Evolutionary conservation across 1,140 invertebrate species (phyloP), one percentile per base, ranked within the genome.

Genomic region (Drosophila jambulina): DNA sequence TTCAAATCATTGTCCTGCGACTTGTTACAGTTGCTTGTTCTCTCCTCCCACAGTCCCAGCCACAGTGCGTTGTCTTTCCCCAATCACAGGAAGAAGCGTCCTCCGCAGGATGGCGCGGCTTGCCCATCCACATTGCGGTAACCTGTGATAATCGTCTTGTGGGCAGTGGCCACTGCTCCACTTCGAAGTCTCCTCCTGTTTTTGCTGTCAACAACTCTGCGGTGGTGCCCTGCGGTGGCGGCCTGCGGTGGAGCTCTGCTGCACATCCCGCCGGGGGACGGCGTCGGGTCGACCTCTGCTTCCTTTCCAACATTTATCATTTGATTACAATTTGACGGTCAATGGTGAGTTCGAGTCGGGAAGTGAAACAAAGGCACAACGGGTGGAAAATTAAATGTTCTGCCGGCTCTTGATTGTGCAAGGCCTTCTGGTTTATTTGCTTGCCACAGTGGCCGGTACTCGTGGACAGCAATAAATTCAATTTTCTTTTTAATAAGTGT

Each of bases 291-390:
- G 61, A 68, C 58, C 38, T 51, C 34, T 48, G 45, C 19, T 61
- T 69, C 49, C 74, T 82, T 65, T 51, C 64, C 61, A 82, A 70
- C 81, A 83, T 83, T 82, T 83, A 79, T 82, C 80, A 83, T 83
- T 83, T 83, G 75, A 83, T 83, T 82, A 82, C 81, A 79, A 79
- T 83, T 83, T 82, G 81, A 79, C 81, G 80, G 81, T 79, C 81
- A 82, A 83, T 83, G 70, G 70, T 70, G 70, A 72, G 61, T 79
- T 79, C 49, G 38, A 38, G 59, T 42, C 27, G 78, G 63, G 59
- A 38, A n/a, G 27, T 21, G 15, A 45, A 49, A 19, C 21, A 42
- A 23, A 49, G 43, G 38, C 62, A 45, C 45, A 48, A 49, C 58
- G 48, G 51, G 23, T 56, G 74, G 48, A 59, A 83, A 78, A 79